Evolutionary conservation across 2,888 invertebrate species (phyloP).

Genomic region (Bombylius major): DNA sequence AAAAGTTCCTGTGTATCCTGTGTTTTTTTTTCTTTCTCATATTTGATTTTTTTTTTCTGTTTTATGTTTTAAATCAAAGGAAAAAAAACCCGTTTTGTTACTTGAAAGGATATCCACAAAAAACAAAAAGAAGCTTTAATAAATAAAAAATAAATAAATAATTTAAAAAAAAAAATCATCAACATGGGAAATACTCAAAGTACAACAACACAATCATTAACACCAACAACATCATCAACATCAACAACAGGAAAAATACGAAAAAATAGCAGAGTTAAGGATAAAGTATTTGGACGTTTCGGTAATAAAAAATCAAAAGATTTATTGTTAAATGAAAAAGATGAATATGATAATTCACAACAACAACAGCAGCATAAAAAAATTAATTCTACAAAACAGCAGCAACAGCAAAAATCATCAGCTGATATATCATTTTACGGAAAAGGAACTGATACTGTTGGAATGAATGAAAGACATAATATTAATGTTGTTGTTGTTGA

Average conservation of each 20-base stretch:
- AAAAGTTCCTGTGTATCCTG: no score
- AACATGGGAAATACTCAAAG: not conserved
- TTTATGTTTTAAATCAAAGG: no score
- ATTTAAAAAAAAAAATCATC: not conserved
- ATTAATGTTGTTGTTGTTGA: no score
- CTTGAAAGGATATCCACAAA: no score
- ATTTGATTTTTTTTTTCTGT: no score
- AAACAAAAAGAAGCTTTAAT: no score
- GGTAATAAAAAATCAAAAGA: slow-evolving; percentile 27
- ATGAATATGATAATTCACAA: not conserved
- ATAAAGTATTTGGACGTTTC: slow-evolving; percentile 26
- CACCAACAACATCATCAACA: not conserved
- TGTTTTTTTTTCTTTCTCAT: no score
- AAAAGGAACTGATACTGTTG: not conserved
- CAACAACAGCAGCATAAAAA: not conserved
- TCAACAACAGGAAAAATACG: slow-evolving; percentile 14
- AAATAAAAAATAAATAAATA: no score
- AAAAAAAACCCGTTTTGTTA: no score
- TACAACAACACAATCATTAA: not conserved
- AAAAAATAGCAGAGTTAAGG: slow-evolving; percentile 25
- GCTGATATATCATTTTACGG: not conserved
- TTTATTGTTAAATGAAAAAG: not conserved
- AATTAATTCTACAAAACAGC: not conserved
- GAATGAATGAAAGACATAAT: no score
- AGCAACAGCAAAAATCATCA: not conserved